These are phyloP conservation scores for Mesorhabditis belari DNA, from an alignment of 2,888 invertebrate genomes.

Conservation along the genomic window DNA sequence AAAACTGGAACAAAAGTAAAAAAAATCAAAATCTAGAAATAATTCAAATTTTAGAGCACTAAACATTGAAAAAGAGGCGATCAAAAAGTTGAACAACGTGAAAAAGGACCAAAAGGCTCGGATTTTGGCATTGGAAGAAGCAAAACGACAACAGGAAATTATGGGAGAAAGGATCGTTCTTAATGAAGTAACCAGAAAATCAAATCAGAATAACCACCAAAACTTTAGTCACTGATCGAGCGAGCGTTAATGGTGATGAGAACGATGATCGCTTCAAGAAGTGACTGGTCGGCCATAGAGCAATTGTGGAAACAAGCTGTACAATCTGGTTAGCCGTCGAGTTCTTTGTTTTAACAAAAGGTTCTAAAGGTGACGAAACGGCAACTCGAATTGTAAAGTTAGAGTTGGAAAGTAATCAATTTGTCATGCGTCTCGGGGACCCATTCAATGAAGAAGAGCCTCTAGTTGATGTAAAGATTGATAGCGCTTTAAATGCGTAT, in stretches of 20 bases:
- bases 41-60: constrained; percentile 60
- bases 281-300: constrained; percentile 67
- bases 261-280: constrained; percentile 82
- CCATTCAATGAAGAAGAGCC: constrained; percentile 51
- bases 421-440: constrained; percentile 67
- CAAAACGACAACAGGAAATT: constrained; percentile 70
- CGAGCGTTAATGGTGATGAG: constrained; percentile 76
- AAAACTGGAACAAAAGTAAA: constrained; percentile 8
- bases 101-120: constrained; percentile 79
- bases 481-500: constrained; percentile 67
- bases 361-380: not conserved
- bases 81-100: constrained; percentile 91
- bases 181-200: constrained; percentile 63
- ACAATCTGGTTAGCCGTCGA: constrained; percentile 33
- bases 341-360: not conserved
- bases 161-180: constrained; percentile 84
- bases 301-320: constrained; percentile 55
- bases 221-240: constrained; percentile 61
- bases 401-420: constrained; percentile 75
- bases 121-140: constrained; percentile 29
- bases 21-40: not conserved
- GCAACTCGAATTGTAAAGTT: constrained; percentile 66
- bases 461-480: constrained; percentile 73
- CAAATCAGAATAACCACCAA: too few species aligned
- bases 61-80: constrained; percentile 76